Conservation (phyloP, 2,888 invertebrate species). For the Drosophila neotestacea region DNA sequence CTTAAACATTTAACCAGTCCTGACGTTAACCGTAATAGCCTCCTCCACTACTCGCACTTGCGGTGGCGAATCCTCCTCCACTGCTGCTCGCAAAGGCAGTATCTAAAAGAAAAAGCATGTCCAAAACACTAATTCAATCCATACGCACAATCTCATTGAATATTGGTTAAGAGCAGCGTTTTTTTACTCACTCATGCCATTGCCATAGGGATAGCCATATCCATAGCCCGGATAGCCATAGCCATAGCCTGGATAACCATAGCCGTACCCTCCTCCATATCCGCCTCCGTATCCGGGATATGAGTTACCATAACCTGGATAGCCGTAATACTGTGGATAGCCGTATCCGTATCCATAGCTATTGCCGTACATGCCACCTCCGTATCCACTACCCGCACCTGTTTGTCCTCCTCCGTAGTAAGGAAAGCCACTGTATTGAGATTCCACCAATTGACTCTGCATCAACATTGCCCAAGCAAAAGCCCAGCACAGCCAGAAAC, state of each 20-base stretch:
- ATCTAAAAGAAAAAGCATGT: slow-evolving; percentile 64
- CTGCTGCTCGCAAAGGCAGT: slow-evolving; percentile 75
- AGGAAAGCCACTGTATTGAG: slow-evolving; percentile 67
- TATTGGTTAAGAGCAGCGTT: neutral
- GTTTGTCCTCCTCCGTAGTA: slow-evolving; percentile 51
- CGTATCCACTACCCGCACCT: slow-evolving; percentile 30
- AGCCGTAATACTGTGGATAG: slow-evolving; percentile 35
- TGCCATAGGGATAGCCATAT: slow-evolving; percentile 59
- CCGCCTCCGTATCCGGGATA: slow-evolving; percentile 45
- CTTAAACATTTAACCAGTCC: slow-evolving; percentile 25
- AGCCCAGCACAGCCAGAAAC: slow-evolving; percentile 37
- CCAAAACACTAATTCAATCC: slow-evolving; percentile 68
- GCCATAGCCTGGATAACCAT: slow-evolving; percentile 29
- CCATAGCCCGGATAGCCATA: slow-evolving; percentile 50
- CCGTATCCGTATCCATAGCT: slow-evolving; percentile 58
- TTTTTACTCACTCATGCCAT: slow-evolving; percentile 65
- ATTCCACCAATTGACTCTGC: slow-evolving; percentile 34
- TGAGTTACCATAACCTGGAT: slow-evolving; percentile 40
- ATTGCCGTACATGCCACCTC: slow-evolving; percentile 35
- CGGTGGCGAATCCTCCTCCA: slow-evolving; percentile 70
- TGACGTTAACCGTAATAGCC: slow-evolving; percentile 59
- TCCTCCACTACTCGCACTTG: slow-evolving; percentile 65
- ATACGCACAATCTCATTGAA: slow-evolving; percentile 14
- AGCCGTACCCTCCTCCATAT: slow-evolving; percentile 40
- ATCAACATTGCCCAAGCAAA: slow-evolving; percentile 29